Evolutionary conservation across 2,888 invertebrate species (phyloP).

Genomic region (Villa cingulata): DNA sequence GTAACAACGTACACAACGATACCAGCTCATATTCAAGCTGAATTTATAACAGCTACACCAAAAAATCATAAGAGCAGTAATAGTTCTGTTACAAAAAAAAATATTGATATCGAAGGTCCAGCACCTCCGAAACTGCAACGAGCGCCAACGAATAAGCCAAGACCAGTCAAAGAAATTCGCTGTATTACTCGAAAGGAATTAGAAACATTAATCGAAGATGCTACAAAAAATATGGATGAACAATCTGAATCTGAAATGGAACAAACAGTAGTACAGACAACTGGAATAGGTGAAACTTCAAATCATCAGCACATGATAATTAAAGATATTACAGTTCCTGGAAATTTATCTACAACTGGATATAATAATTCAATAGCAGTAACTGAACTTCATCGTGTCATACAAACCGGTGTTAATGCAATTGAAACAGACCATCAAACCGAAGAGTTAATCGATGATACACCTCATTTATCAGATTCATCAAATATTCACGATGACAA

Average conservation of each 20-base stretch:
- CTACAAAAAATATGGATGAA: constrained; percentile 35
- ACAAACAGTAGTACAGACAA: constrained; percentile 21
- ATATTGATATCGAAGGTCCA: not conserved
- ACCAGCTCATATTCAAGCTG: not conserved
- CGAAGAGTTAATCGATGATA: not conserved
- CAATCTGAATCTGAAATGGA: constrained; percentile 23
- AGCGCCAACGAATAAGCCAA: not conserved
- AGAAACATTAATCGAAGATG: constrained; percentile 33
- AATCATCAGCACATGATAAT: not conserved
- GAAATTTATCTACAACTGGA: too few relatives aligned
- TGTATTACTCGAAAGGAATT: constrained; percentile 19
- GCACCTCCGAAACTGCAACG: not conserved
- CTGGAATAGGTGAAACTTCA: too few relatives aligned
- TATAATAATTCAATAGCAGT: constrained; percentile 4
- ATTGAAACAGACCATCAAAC: not conserved
- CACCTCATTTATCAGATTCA: not conserved
- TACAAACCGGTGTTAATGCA: constrained; percentile 1
- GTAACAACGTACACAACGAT: not conserved
- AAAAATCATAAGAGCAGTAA: not conserved
- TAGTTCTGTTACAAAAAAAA: not conserved
- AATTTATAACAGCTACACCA: not conserved
- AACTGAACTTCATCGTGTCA: not conserved
- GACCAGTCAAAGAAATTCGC: not conserved
- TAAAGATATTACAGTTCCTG: not conserved
- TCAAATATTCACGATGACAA: not conserved